Base-by-base conservation (phyloP, 2,888 invertebrate genomes). In the Tridacna gigas region DNA sequence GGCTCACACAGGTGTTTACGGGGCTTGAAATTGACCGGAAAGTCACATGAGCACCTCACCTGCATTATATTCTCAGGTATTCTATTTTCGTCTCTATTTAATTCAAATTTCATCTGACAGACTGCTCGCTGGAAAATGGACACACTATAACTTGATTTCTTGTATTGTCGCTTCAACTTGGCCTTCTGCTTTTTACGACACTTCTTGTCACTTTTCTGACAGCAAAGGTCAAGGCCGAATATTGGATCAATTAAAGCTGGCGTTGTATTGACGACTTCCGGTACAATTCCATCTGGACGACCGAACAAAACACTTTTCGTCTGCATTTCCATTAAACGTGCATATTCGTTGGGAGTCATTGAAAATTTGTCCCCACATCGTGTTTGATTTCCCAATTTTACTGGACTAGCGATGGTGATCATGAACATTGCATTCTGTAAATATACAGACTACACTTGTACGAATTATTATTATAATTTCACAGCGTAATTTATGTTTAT, bases 61-160 rank as follows among this genome's bases (percentile, higher is more conserved):
- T 74, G 48, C 3, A 74, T 28, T 25, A 74, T 56, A 26, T 15
- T 20, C 60, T 60, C 56, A 15, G 74, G 74, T 60, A 60, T 28
- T 56, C 74, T 74, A 28, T 74, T 74, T 60, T 11, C 28, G 60
- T 74, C 74, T 20, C 9, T 26, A 20, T 74, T 60, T 37, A 28
- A 28, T 60, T 60, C 60, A 25, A 60, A 74, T 22, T 56, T 74
- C 74, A 56, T 60, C 48, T 56, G 74, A 74, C 74, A 74, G 15
- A 74, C 60, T 15, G 74, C 74, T 45, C n/a, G 37, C 20, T 18
- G 18, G 9, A 67, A 28, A 5, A 13, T n/a, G 18, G 15, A n/a
- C 20, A 18, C 15, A 0, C 45, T 45, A 18, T 12, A 5, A n/a
- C 20, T 37, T n/a, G 5, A n/a, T n/a, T 67, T 67, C 7, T 45